Base-by-base conservation (phyloP, 1,140 invertebrate genomes). In the Drosophila guanche region DNA sequence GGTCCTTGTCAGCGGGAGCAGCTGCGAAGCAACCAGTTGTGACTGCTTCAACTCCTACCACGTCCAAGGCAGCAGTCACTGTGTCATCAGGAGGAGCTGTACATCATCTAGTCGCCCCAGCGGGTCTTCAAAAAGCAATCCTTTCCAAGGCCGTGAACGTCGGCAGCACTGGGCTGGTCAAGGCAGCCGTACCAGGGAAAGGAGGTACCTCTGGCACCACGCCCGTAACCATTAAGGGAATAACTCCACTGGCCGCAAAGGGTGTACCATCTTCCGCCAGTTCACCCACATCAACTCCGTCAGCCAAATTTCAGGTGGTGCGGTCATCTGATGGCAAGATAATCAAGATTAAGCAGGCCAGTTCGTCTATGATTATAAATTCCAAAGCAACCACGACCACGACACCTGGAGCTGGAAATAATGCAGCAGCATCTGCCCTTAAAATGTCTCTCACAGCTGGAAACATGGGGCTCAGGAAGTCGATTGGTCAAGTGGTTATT, bases 281-380 rank as follows among this genome's bases (percentile, higher is more conserved):
- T 1, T 23, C 65, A 7, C 10, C 52, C 4, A 62, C 50, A 46
- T 45, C 59, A 4, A 5, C 58, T 46, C 27, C 58, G 10, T 1
- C 59, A 20, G 33, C 54, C 6, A 62, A 65, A 47, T 69, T 90
- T 7, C 88, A 91, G 43, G 62, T 90, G 5, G 60, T 91, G 20
- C 86, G 86, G 2, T 86, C 79, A 4, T 25, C 83, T 1, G 90
- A 83, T 73, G 90, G 90, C 1, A 89, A 79, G 37, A 57, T 89
- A 1, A 76, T 89, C 0, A 88, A 83, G 41, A 20, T 88, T 4
- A 88, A 88, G 52, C 79, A 68, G 27, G 22, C 58, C 3, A 25
- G n/a, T 22, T n/a, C 81, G 2, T 33, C 81, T 6, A 20, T 89
- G 23, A 16, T 86, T 2, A 20, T 89, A 27, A 91, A 76, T 59